Evolutionary conservation across 2,113 vertebrate genomes (phyloP), one percentile per base, ranked within the genome.

Genomic region (Caretta caretta): DNA sequence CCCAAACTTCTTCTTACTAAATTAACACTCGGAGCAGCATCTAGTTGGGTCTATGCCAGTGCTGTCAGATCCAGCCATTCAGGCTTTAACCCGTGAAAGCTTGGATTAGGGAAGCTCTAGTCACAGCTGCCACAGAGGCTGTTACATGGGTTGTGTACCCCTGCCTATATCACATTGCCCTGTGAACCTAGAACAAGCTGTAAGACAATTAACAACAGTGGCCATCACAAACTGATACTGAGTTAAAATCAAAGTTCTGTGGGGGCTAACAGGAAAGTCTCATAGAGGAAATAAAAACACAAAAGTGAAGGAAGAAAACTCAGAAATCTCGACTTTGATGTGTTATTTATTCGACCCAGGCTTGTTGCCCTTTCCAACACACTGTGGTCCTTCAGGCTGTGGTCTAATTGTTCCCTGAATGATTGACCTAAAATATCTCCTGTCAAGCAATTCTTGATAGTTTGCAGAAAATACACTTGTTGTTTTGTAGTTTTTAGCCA

Each of bases 21-120:
- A 97, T 96, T 92, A 97, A 90, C 87, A 94, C 93, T 96, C 91
- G 89, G 95, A 84, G 84, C 93, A 95, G 94, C 38, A 0, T 93
- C 90, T 16, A 92, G 82, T n/a, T 97, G 96, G 97, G 95, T 92
- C 80, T 87, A 65, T 89, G 96, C 97, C 98, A 98, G 35, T 5
- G 90, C 90, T 97, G 96, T 95, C 95, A 96, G 96, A 83, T 95
- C 76, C 82, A 96, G 87, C 89, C 89, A 93, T 87, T 94, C 88
- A 76, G 90, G 49, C 88, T 89, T 97, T 96, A 97, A 97, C 93
- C 93, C 96, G 86, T 92, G 57, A 76, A 86, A 69, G 83, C 82
- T 90, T 85, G 94, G 90, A 92, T 81, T 79, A 90, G 51, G 69
- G 83, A 94, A 79, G 78, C 16, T 96, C 92, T 83, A 92, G 20